phyloP scores from a whole-genome alignment of 2,113 vertebrate genomes.

The Rafetus swinhoei region DNA sequence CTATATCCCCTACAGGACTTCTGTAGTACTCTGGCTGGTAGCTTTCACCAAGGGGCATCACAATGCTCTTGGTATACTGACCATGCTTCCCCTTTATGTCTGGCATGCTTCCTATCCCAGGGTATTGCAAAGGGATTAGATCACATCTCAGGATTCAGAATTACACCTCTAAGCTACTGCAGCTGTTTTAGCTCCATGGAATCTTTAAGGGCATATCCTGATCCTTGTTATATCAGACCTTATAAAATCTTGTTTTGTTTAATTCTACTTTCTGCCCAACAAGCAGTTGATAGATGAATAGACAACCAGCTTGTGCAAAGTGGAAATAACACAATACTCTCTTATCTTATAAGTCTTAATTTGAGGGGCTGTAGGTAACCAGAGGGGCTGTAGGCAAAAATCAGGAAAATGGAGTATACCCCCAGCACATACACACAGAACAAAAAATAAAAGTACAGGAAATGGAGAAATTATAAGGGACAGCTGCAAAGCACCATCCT shows the following conservation, averaged over 20 bases:
- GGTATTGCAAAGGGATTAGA: not conserved
- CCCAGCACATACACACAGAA: accelerated
- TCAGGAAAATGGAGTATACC: not conserved
- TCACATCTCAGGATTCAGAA: not conserved
- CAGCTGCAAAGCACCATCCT: not conserved
- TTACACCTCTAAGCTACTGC: not conserved
- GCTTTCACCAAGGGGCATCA: not conserved
- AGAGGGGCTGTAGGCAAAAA: not conserved
- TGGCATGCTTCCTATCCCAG: not conserved
- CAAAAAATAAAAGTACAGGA: not conserved
- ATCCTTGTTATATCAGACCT: too few relatives aligned
- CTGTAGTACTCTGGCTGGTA: not conserved
- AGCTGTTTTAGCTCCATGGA: not conserved
- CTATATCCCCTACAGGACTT: accelerated
- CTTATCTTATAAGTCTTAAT: not conserved
- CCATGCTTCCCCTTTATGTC: not conserved
- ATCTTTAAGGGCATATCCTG: too few relatives aligned
- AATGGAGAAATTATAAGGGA: not conserved
- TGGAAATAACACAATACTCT: conserved; percentile 11
- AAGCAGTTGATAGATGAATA: conserved; percentile 4
- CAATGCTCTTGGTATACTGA: not conserved
- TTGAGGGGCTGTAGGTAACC: not conserved
- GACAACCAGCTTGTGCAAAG: conserved; percentile 18
- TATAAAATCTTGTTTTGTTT: not conserved
- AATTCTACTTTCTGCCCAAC: not conserved